Percentiles rank a stretch among this genome's conserved stretches.
Evolutionary conservation across 2,113 vertebrate genomes (phyloP).

Genomic region (Nothobranchius kuhntae): DNA sequence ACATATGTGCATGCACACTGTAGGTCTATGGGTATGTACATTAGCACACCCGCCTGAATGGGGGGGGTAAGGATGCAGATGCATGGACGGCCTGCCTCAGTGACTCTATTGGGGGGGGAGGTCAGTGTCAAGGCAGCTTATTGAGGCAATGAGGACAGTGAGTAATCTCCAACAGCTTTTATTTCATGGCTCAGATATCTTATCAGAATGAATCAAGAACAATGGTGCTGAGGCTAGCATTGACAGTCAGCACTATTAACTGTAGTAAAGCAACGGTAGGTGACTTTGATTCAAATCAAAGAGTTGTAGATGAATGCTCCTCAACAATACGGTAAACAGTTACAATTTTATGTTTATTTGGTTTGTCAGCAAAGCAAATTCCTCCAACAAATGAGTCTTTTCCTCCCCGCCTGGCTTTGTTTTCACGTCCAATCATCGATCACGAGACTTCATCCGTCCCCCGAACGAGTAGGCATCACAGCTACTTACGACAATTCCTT

Average conservation of each 20-base stretch:
- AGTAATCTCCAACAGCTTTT: not conserved
- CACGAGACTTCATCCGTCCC: conserved; percentile 47
- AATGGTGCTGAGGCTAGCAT: too few relatives aligned
- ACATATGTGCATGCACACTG: conserved; percentile 41
- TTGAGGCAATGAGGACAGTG: not conserved
- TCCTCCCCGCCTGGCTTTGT: conserved; percentile 44
- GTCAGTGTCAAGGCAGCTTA: conserved; percentile 16
- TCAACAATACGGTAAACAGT: too few relatives aligned
- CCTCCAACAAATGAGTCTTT: conserved; percentile 28
- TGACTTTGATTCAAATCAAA: not conserved
- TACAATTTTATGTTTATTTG: conserved; percentile 17
- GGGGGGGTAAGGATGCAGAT: conserved; percentile 66
- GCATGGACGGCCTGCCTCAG: conserved; percentile 39
- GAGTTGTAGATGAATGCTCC: too few relatives aligned
- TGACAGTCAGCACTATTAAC: not conserved
- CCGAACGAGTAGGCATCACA: conserved; percentile 63
- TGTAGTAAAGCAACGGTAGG: not conserved
- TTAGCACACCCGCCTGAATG: conserved; percentile 6
- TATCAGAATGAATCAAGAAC: not conserved
- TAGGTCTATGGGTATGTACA: conserved; percentile 37
- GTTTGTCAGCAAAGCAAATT: conserved; percentile 51
- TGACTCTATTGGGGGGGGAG: conserved; percentile 46
- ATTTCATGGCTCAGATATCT: not conserved
- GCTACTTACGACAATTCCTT: conserved; percentile 61
- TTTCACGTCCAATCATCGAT: conserved; percentile 63